phyloP scores from a whole-genome alignment of 2,888 invertebrate genomes.

The Watsonalla cultraria region DNA sequence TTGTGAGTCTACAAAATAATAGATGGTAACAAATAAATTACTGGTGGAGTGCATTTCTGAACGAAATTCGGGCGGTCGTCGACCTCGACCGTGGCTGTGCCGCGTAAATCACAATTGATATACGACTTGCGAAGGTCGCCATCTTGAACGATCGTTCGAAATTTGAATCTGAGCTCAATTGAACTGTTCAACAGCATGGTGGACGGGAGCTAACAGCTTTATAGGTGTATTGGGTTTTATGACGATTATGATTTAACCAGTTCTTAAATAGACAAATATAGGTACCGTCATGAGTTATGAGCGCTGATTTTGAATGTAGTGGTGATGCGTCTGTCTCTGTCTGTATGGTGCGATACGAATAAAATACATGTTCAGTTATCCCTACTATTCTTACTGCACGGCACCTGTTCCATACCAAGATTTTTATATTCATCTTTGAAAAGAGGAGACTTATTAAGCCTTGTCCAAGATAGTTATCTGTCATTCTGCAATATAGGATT shows the following conservation, averaged over 20 bases:
- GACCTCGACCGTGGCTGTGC: slow-evolving; percentile 67
- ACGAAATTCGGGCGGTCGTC: slow-evolving; percentile 75
- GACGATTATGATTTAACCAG: not conserved
- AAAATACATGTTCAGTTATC: too few relatives aligned
- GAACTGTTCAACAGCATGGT: slow-evolving; percentile 44
- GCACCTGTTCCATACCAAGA: too few relatives aligned
- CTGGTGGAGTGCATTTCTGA: slow-evolving; percentile 74
- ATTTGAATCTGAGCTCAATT: slow-evolving; percentile 70
- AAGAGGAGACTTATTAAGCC: too few relatives aligned
- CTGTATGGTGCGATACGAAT: too few relatives aligned
- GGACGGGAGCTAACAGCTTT: slow-evolving; percentile 14
- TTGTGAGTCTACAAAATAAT: slow-evolving; percentile 78
- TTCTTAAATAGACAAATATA: too few relatives aligned
- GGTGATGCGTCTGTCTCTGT: too few relatives aligned
- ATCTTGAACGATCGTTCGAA: slow-evolving; percentile 72
- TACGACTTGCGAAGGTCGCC: slow-evolving; percentile 74
- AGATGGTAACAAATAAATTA: slow-evolving; percentile 79
- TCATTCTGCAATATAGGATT: too few relatives aligned
- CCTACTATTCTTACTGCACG: too few relatives aligned
- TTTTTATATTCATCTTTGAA: too few relatives aligned
- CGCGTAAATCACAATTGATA: slow-evolving; percentile 75
- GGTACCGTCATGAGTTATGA: too few relatives aligned
- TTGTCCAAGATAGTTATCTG: too few relatives aligned
- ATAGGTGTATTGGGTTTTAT: slow-evolving; percentile 1
- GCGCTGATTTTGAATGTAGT: too few relatives aligned